Evolutionary conservation across 2,113 vertebrate species (phyloP), one percentile per base, ranked within the genome.

Genomic region (pig (Sus scrofa)): DNA sequence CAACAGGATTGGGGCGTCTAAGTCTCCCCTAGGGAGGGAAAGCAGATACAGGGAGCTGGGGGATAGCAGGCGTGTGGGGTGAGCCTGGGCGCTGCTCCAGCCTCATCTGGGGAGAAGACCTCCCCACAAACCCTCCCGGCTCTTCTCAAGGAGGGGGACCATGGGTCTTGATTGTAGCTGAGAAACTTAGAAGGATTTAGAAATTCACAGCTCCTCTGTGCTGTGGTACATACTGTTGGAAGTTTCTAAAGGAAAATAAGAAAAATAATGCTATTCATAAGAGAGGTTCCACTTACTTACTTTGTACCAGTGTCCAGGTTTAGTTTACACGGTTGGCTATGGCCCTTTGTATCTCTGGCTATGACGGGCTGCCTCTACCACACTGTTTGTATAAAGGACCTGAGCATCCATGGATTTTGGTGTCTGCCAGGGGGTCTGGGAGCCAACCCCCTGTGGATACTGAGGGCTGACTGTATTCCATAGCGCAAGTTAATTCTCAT

Each of bases 191-290:
- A 82, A 34, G 68, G 70, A 27, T 19, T 60, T 74, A 39, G 16
- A n/a, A n/a, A 30, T 18, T 26, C n/a, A 70, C 56, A 65, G 50
- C n/a, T 58, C 67, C 60, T 93, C 44, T 73, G 22, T 26, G 16
- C 37, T 71, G 19, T 78, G 39, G 58, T 83, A 7, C 44, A 60
- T 56, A 34, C 63, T 68, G 8, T 78, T 87, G 37, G 50, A 30
- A 87, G 62, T 81, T 87, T 84, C 85, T 34, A 34, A 63, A 83
- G 52, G 65, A 85, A 26, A 75, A 74, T 52, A 78, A 32, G 63
- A 27, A 75, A 52, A 91, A 88, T 5, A 13, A 86, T 63, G 22
- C 39, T 89, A 14, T 70, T 86, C 30, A 60, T 52, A 62, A 68
- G 83, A 68, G 9, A 22, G 39, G 68, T 77, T 84, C 30, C 54